Percentiles rank a stretch among this genome's conserved stretches.
These are phyloP conservation scores for Lepidochrysops patricia DNA, from an alignment of 2,888 invertebrate species.

Conservation along the genomic window DNA sequence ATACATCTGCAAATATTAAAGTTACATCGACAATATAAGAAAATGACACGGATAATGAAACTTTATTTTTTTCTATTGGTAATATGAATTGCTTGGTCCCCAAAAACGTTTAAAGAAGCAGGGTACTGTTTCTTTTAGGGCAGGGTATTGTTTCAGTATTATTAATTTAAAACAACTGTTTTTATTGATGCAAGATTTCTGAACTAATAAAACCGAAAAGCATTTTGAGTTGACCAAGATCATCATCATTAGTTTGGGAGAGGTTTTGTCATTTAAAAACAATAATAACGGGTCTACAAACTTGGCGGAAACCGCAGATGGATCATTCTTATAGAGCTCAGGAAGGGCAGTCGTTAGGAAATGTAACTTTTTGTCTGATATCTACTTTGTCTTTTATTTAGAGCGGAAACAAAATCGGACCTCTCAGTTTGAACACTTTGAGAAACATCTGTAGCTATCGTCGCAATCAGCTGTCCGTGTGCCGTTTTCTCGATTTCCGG, in stretches of 20 bases:
- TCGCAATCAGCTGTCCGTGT: not conserved
- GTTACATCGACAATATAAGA: not conserved
- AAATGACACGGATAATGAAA: not conserved
- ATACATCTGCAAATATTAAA: slow-evolving; percentile 9
- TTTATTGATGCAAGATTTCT: not conserved
- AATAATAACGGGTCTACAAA: not conserved
- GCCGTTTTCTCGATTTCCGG: slow-evolving; percentile 5
- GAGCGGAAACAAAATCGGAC: not conserved
- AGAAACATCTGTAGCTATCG: not conserved
- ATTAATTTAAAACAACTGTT: not conserved
- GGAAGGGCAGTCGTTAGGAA: not conserved
- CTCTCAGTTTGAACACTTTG: not conserved
- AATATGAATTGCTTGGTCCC: not conserved
- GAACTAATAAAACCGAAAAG: not conserved
- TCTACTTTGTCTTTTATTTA: not conserved
- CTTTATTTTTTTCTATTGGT: too few relatives aligned
- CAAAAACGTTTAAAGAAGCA: not conserved
- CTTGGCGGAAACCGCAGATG: not conserved
- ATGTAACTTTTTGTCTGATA: not conserved
- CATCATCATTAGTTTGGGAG: slow-evolving; percentile 1
- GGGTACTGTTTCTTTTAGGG: too few relatives aligned
- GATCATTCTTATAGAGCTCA: not conserved
- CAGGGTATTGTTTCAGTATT: too few relatives aligned
- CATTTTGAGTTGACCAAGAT: not conserved
- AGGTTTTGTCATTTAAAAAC: slow-evolving; percentile 2